Percentiles rank a stretch among this genome's conserved stretches.
Evolutionary conservation across 2,113 vertebrate species (phyloP).

Genomic region (Dinomys branickii): DNA sequence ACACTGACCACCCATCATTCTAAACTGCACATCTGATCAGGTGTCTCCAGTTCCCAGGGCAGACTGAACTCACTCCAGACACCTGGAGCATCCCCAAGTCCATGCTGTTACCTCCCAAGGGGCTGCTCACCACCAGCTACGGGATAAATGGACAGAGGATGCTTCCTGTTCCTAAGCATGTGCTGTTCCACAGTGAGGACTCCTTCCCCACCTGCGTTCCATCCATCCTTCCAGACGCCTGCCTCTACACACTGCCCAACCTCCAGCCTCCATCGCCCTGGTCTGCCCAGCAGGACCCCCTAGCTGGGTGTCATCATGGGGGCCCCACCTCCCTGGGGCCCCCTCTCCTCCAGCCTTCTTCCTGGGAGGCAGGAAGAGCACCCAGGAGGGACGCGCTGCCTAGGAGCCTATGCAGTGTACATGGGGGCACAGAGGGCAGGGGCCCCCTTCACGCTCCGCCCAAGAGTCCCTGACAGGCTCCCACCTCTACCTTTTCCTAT

Average conservation of each 20-base stretch:
- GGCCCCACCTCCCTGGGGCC: neutral
- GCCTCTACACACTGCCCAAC: neutral
- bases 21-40: neutral
- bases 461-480: neutral
- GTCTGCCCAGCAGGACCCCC: neutral
- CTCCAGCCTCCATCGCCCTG: neutral
- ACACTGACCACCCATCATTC: neutral
- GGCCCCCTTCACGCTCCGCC: neutral
- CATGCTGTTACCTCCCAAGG: neutral
- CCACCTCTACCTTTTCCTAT: too few species aligned
- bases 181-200: neutral
- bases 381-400: neutral
- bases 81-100: neutral
- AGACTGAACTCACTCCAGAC: neutral
- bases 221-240: neutral
- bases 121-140: neutral
- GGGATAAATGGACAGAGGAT: accelerated
- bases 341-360: neutral
- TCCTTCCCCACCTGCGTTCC: too few species aligned
- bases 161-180: neutral
- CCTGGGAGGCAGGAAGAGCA: neutral
- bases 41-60: neutral
- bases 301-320: neutral
- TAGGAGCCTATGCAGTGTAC: neutral
- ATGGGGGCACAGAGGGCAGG: neutral